These are phyloP conservation scores for Harpegnathos saltator DNA, from an alignment of 1,140 invertebrate genomes.

Conservation along the genomic window DNA sequence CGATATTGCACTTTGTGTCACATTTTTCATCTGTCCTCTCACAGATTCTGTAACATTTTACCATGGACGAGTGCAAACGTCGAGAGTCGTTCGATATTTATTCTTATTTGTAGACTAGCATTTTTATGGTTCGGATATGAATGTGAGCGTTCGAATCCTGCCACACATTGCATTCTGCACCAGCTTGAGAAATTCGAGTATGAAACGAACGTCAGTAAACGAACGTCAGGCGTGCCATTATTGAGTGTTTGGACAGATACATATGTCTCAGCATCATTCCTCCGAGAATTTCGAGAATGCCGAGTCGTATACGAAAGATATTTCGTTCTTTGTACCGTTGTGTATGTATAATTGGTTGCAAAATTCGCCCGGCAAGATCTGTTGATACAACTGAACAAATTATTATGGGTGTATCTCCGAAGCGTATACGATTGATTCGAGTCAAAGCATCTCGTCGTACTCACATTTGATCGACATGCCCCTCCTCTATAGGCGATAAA, in stretches of 20 bases:
- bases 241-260: slow-evolving; percentile 10
- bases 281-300: neutral
- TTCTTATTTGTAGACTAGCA: slow-evolving; percentile 46
- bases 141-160: slow-evolving; percentile 5
- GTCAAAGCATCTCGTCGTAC: slow-evolving; percentile 4
- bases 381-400: slow-evolving; percentile 56
- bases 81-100: slow-evolving; percentile 37
- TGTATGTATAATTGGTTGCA: neutral
- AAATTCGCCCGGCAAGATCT: slow-evolving; percentile 11
- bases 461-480: slow-evolving; percentile 42
- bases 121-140: slow-evolving; percentile 8
- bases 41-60: slow-evolving; percentile 32
- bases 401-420: slow-evolving; percentile 7
- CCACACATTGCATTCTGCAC: neutral
- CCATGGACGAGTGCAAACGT: slow-evolving; percentile 28
- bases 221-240: slow-evolving; percentile 25
- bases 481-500: slow-evolving; percentile 11
- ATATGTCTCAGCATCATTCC: slow-evolving; percentile 22
- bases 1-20: slow-evolving; percentile 22
- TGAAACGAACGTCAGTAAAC: neutral
- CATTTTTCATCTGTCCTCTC: slow-evolving; percentile 45
- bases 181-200: neutral
- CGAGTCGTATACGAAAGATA: slow-evolving; percentile 21
- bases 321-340: neutral
- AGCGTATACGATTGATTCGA: neutral